These are phyloP conservation scores for Belonocnema kinseyi DNA, from an alignment of 1,140 invertebrate genomes.

Conservation along the genomic window DNA sequence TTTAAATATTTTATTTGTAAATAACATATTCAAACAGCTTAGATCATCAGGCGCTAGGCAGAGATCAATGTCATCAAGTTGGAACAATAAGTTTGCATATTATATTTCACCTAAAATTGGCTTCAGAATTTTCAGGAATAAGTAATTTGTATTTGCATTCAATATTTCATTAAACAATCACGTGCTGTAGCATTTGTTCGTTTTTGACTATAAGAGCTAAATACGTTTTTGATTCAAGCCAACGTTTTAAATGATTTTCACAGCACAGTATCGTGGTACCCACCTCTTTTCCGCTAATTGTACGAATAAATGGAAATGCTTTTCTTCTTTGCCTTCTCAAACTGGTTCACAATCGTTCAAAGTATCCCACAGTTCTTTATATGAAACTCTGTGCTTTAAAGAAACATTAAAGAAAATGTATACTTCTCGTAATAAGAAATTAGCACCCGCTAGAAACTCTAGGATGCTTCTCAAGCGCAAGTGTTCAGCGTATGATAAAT, in stretches of 20 bases:
- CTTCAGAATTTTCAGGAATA: conserved; percentile 47
- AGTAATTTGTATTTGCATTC: conserved; percentile 46
- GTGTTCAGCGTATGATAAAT: conserved; percentile 51
- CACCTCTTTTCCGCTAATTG: conserved; percentile 65
- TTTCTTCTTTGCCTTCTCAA: background rate
- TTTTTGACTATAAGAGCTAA: conserved; percentile 47
- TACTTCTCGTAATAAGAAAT: conserved; percentile 51
- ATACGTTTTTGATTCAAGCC: conserved; percentile 63
- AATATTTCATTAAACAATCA: conserved; percentile 39
- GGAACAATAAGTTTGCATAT: too few relatives aligned
- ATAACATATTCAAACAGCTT: conserved; percentile 39
- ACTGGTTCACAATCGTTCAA: conserved; percentile 38
- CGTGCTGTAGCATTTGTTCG: conserved; percentile 50
- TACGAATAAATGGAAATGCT: conserved; percentile 61
- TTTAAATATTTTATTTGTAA: conserved; percentile 46
- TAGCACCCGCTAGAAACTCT: conserved; percentile 47
- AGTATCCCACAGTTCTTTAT: conserved; percentile 43
- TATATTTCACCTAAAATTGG: background rate
- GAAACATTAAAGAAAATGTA: conserved; percentile 51
- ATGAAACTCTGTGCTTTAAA: conserved; percentile 39
- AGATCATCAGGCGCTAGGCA: conserved; percentile 48
- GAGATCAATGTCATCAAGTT: conserved; percentile 41
- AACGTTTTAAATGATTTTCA: conserved; percentile 63
- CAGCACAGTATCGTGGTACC: conserved; percentile 56
- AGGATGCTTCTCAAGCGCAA: conserved; percentile 46